These are phyloP conservation scores for Tangara arthus DNA, from an alignment of 2,797 vertebrate species.

Conservation along the genomic window DNA sequence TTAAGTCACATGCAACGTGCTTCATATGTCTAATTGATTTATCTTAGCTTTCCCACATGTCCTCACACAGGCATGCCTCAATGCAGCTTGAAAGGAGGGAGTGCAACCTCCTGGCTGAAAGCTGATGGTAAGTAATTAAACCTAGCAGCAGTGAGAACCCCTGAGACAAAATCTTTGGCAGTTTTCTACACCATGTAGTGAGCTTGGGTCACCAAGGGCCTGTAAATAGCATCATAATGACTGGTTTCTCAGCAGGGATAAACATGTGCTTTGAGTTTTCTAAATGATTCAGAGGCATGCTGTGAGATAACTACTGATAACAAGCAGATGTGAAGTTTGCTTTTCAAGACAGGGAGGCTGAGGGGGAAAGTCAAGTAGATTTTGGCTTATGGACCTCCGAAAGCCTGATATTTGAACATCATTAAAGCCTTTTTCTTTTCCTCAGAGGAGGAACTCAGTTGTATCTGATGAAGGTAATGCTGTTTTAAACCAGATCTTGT, in stretches of 20 bases:
- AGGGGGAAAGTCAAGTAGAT: conserved; percentile 22
- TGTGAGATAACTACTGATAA: conserved; percentile 76
- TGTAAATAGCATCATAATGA: conserved; percentile 75
- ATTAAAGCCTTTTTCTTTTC: neutral
- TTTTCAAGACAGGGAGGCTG: conserved; percentile 60
- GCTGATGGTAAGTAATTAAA: conserved; percentile 55
- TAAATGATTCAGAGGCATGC: conserved; percentile 77
- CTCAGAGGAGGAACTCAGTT: neutral
- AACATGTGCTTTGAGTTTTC: conserved; percentile 81
- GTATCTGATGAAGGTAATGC: neutral
- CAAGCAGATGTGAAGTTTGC: conserved; percentile 77
- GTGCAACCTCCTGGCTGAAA: conserved; percentile 25
- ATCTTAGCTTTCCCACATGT: conserved; percentile 33
- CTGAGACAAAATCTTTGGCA: conserved; percentile 56
- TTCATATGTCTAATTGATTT: conserved; percentile 54
- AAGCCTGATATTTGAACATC: conserved; percentile 8
- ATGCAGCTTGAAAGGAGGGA: conserved; percentile 14
- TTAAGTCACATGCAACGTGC: neutral
- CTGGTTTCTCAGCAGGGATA: conserved; percentile 70
- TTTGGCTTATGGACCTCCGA: conserved; percentile 41
- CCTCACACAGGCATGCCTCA: conserved; percentile 2
- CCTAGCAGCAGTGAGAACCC: conserved; percentile 21
- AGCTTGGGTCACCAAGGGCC: conserved; percentile 66
- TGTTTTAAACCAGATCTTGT: neutral
- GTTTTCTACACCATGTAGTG: conserved; percentile 35